Base-by-base conservation (phyloP, 1,140 invertebrate species). In the Trichomalopsis sarcophagae region DNA sequence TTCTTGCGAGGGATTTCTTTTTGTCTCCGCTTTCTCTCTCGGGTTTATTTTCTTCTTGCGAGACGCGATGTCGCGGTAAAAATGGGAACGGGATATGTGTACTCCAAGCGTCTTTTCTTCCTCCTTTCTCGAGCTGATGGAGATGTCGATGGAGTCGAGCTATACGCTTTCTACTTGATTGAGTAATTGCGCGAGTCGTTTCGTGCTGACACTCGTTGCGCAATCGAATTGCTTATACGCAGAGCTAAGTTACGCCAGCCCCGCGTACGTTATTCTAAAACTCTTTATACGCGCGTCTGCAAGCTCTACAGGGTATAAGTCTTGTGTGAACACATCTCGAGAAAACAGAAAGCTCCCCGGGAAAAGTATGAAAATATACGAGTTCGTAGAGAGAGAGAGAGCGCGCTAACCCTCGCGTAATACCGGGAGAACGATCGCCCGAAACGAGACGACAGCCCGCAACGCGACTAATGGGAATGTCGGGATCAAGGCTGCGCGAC, bases 381-480 rank as follows among this genome's bases (percentile, higher is more conserved):
- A 2, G 6, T 62, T 62, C 21, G 50, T 0, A 55, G 50, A 14
- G 9, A 10, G 4, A 10, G 14, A 55, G 50, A 14, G 13, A 55
- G 11, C n/a, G n/a, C n/a, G n/a, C 50, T 69, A 30, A 69, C 9
- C n/a, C 68, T 23, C 69, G 2, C 17, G n/a, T 62, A 82, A 75
- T 27, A 75, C 21, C 68, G 50, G 17, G 44, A 73, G 44, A 82
- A 71, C 44, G 71, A 82, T 81, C 27, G 30, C 4, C 47, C 47
- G 71, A 82, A 82, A 33, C 7, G 21, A 23, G 17, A 40, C 17
- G 23, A 47, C 50, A 44, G 14, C 11, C 5, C 21, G 7, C 21
- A 2, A 62, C 14, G 66, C 74, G 86, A 88, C 75, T 87, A 88
- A 89, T 87, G 86, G 80, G 77, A 87, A 89, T 77, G 88, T 85